Conservation (phyloP, 1,140 invertebrate species). For the Tribolium madens region DNA sequence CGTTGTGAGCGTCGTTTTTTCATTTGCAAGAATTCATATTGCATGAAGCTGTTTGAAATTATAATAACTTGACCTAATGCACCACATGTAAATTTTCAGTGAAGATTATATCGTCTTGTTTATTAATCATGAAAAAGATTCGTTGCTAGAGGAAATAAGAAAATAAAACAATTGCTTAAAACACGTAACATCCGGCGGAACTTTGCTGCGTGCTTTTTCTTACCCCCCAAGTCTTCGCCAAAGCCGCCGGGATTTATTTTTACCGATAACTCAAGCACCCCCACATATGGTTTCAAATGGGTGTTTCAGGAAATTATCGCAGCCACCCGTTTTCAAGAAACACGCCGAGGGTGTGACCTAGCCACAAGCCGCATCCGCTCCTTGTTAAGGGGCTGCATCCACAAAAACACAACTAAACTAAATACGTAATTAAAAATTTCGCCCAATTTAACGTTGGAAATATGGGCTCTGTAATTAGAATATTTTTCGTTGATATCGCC, state of each 20-base stretch:
- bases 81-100: constrained; percentile 25
- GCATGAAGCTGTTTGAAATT: constrained; percentile 30
- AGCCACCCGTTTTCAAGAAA: constrained; percentile 29
- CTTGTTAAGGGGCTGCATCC: neutral
- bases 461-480: constrained; percentile 9
- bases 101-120: constrained; percentile 17
- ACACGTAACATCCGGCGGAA: constrained; percentile 25
- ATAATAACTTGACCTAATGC: constrained; percentile 32
- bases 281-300: constrained; percentile 17
- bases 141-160: neutral
- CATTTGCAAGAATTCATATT: constrained; percentile 39
- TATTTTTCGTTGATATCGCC: constrained; percentile 4
- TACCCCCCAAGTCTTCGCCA: neutral
- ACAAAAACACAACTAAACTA: constrained; percentile 4
- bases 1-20: constrained; percentile 9
- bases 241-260: constrained; percentile 17
- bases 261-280: constrained; percentile 5
- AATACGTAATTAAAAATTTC: constrained; percentile 3
- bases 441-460: constrained; percentile 1
- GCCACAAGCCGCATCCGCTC: constrained; percentile 38
- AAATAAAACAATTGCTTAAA: constrained; percentile 27
- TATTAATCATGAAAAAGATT: constrained; percentile 10
- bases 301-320: constrained; percentile 37
- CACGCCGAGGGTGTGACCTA: constrained; percentile 23
- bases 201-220: constrained; percentile 16